Percentiles rank a stretch among this genome's conserved stretches.
Evolutionary conservation across 64 coral and sea anemone species (phyloP).

Genomic region (Pocillopora damicornis): DNA sequence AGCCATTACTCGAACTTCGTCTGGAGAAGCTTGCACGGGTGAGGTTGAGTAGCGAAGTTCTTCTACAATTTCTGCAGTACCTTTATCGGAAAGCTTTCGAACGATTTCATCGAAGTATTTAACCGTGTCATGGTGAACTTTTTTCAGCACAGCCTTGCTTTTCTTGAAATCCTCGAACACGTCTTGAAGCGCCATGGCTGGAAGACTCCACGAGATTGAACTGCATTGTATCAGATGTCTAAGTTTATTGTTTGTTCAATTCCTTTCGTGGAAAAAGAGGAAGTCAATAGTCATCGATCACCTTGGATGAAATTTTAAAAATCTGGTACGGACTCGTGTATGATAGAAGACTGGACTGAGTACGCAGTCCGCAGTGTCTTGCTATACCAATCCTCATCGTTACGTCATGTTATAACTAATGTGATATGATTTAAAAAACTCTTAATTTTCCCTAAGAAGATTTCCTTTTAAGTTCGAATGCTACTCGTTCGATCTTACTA

Average conservation of each 20-base stretch:
- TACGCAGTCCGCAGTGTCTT: too few species aligned
- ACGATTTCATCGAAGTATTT: constrained; percentile 45
- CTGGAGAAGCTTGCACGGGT: not conserved
- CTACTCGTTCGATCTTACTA: too few species aligned
- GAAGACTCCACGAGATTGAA: not conserved
- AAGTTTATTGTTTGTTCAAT: not conserved
- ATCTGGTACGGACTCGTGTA: not conserved
- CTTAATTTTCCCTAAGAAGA: too few species aligned
- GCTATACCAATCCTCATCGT: too few species aligned
- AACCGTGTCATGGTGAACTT: constrained; percentile 49
- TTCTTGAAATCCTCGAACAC: constrained; percentile 52
- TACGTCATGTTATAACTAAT: too few species aligned
- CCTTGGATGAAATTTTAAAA: not conserved
- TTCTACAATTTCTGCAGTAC: not conserved
- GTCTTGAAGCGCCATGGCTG: constrained; percentile 27
- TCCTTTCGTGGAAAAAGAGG: not conserved
- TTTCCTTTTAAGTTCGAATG: too few species aligned
- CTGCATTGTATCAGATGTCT: not conserved
- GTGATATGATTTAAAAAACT: too few species aligned
- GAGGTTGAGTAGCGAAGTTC: not conserved
- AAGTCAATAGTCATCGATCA: not conserved
- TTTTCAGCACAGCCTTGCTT: constrained; percentile 21
- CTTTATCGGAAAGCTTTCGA: not conserved
- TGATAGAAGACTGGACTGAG: too few species aligned
- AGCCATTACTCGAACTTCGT: not conserved